These are phyloP conservation scores for Thereva unica DNA, from an alignment of 2,888 invertebrate species.

Conservation along the genomic window DNA sequence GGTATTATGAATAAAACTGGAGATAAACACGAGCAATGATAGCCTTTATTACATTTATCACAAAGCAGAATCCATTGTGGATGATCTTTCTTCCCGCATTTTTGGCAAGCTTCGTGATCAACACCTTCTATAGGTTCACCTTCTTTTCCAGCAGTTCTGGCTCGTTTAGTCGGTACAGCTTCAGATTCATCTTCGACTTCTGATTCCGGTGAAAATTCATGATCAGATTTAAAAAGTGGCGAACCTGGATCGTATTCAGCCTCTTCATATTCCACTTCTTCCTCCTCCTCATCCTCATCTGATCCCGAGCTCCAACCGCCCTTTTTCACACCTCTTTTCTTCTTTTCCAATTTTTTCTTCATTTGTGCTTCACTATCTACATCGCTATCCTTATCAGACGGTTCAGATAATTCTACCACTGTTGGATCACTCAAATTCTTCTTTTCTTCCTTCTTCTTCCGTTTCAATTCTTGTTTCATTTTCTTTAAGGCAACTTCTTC, in stretches of 20 bases:
- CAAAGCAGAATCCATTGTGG: slow-evolving; percentile 97
- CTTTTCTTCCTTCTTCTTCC: slow-evolving; percentile 57
- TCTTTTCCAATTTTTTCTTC: slow-evolving; percentile 55
- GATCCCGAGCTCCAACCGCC: slow-evolving; percentile 57
- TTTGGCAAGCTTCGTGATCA: slow-evolving; percentile 75
- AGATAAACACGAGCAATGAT: slow-evolving; percentile 93
- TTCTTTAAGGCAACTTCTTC: slow-evolving; percentile 75
- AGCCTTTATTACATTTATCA: slow-evolving; percentile 94
- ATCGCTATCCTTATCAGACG: slow-evolving; percentile 46
- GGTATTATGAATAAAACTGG: slow-evolving; percentile 93
- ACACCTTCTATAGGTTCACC: slow-evolving; percentile 68
- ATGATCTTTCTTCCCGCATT: slow-evolving; percentile 88
- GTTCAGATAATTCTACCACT: slow-evolving; percentile 50
- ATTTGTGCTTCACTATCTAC: slow-evolving; percentile 53
- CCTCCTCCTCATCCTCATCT: slow-evolving; percentile 59
- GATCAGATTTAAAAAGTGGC: slow-evolving; percentile 77
- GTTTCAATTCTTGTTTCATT: slow-evolving; percentile 68
- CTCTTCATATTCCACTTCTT: slow-evolving; percentile 59
- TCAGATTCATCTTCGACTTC: slow-evolving; percentile 72
- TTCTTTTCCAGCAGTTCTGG: slow-evolving; percentile 79
- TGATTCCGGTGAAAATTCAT: slow-evolving; percentile 91
- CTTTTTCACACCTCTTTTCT: slow-evolving; percentile 54
- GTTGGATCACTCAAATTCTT: slow-evolving; percentile 50
- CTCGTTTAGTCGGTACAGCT: slow-evolving; percentile 74
- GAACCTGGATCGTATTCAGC: slow-evolving; percentile 60